Evolutionary conservation across 1,140 invertebrate genomes (phyloP).

Genomic region (Reticulitermes speratus): DNA sequence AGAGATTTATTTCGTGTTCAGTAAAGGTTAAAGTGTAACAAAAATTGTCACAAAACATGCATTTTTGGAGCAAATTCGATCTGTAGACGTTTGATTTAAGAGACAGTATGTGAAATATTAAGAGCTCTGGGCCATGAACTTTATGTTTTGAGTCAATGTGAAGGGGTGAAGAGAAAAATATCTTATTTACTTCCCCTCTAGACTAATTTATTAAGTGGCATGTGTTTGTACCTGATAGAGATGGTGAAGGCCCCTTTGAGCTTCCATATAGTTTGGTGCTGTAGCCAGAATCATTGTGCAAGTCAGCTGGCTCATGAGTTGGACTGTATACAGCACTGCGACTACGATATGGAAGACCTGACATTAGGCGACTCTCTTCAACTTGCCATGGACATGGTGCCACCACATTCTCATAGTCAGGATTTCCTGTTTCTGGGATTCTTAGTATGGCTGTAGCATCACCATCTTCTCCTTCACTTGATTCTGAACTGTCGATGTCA

Average conservation of each 20-base stretch:
- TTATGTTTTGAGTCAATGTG: too few species aligned
- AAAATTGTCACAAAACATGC: too few species aligned
- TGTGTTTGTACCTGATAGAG: constrained; percentile 58
- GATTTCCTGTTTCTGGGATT: neutral
- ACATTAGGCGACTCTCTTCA: constrained; percentile 34
- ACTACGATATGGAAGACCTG: constrained; percentile 48
- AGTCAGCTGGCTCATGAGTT: constrained; percentile 52
- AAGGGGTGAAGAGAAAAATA: too few species aligned
- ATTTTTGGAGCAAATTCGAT: too few species aligned
- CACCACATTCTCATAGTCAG: constrained; percentile 39
- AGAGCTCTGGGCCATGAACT: too few species aligned
- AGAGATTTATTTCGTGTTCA: too few species aligned
- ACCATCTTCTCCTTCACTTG: constrained; percentile 45
- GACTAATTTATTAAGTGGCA: too few species aligned
- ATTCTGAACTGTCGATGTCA: constrained; percentile 41
- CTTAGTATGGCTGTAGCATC: neutral
- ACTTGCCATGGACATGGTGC: constrained; percentile 35
- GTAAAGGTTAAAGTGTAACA: too few species aligned
- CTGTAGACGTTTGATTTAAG: too few species aligned
- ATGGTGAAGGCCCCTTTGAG: constrained; percentile 73
- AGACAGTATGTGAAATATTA: too few species aligned
- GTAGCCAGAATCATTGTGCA: constrained; percentile 76
- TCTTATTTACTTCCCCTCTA: too few species aligned
- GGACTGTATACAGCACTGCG: constrained; percentile 49
- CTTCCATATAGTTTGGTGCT: constrained; percentile 75